Conservation (phyloP, 1,140 invertebrate species). For the Dendroctonus valens region DNA sequence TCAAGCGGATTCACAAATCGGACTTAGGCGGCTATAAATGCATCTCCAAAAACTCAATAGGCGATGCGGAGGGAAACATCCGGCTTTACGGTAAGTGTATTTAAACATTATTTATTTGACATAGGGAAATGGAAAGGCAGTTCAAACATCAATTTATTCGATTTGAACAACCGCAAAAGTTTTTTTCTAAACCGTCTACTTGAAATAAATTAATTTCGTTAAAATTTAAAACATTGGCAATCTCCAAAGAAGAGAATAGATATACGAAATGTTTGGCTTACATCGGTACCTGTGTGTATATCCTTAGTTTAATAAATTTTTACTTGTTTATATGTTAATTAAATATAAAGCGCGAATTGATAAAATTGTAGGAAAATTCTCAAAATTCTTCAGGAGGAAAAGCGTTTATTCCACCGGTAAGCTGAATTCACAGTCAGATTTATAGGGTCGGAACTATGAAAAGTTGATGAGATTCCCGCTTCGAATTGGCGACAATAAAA, state of each 20-base stretch:
- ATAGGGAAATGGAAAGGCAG: too few relatives aligned
- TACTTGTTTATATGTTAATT: too few relatives aligned
- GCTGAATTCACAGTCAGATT: conserved; percentile 41
- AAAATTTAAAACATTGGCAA: too few relatives aligned
- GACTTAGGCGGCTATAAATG: conserved; percentile 90
- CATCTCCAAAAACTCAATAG: conserved; percentile 89
- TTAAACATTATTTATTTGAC: background rate
- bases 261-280: too few relatives aligned
- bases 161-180: too few relatives aligned
- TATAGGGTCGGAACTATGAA: conserved; percentile 47
- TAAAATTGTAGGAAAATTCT: conserved; percentile 3
- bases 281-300: too few relatives aligned
- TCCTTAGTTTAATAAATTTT: too few relatives aligned
- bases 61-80: conserved; percentile 83
- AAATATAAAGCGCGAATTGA: too few relatives aligned
- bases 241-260: too few relatives aligned
- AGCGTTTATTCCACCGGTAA: conserved; percentile 15
- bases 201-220: too few relatives aligned
- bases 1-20: conserved; percentile 69
- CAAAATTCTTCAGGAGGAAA: background rate
- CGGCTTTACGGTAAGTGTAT: conserved; percentile 75
- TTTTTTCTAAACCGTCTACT: too few relatives aligned
- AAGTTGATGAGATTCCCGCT: conserved; percentile 46
- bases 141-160: too few relatives aligned
- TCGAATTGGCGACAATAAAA: conserved; percentile 46